Evolutionary conservation across 2,888 invertebrate genomes (phyloP).

Genomic region (Dysmachus trigonus): DNA sequence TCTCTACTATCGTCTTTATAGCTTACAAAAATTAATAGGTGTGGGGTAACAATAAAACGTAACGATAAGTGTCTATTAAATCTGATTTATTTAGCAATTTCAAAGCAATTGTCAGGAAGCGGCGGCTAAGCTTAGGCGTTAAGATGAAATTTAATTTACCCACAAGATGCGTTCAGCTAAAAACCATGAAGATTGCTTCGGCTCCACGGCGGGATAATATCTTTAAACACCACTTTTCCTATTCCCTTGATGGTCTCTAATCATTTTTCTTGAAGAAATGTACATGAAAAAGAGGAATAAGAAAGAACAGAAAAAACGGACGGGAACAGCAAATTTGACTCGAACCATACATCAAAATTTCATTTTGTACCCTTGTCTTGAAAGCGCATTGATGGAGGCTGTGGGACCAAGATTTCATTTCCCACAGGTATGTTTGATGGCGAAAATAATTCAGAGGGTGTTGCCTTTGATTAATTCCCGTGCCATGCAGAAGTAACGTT

Average conservation of each 20-base stretch:
- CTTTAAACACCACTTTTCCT: conserved; percentile 21
- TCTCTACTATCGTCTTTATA: not conserved
- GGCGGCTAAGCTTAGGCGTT: not conserved
- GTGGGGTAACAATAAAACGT: not conserved
- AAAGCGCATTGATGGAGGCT: conserved; percentile 20
- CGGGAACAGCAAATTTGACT: conserved; percentile 18
- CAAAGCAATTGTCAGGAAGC: not conserved
- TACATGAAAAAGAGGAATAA: not conserved
- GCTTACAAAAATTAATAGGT: not conserved
- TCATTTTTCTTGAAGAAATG: conserved; percentile 18
- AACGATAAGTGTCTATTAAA: not conserved
- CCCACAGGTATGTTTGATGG: conserved; percentile 38
- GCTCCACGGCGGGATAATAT: conserved; percentile 24
- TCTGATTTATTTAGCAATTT: not conserved
- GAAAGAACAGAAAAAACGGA: not conserved
- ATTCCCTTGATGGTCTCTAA: conserved; percentile 21
- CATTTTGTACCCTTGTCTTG: conserved; percentile 32
- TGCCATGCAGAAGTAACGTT: not conserved
- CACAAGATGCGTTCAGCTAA: not conserved
- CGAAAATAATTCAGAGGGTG: conserved; percentile 35
- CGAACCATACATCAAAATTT: conserved; percentile 37
- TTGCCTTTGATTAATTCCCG: conserved; percentile 31
- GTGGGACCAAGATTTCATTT: conserved; percentile 38
- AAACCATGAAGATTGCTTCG: not conserved
- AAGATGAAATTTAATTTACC: conserved; percentile 3